A percentile compares a stretch with the other conserved stretches of the same genome.
Conservation (phyloP, 1,140 invertebrate genomes). For the Daktulosphaira vitifoliae region DNA sequence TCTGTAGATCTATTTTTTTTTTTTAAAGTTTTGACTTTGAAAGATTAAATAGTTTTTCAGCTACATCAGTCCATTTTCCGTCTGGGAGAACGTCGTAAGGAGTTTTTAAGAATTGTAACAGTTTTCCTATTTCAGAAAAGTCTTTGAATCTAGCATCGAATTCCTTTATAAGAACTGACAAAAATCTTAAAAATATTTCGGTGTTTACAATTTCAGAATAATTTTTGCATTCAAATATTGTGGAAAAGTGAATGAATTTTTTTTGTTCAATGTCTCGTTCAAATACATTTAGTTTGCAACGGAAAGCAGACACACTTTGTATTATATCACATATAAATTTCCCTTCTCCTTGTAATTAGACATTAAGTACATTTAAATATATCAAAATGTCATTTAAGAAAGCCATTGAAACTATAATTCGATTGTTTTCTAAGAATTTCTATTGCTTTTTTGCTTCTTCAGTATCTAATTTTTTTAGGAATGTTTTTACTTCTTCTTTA, state of each 20-base stretch:
- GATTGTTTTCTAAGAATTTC: neutral
- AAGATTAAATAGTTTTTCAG: neutral
- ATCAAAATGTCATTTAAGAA: too few relatives aligned
- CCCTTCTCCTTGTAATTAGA: too few relatives aligned
- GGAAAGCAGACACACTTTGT: constrained; percentile 1
- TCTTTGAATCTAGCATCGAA: neutral
- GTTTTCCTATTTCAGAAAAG: constrained; percentile 1
- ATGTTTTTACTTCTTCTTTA: constrained; percentile 39
- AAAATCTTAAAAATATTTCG: constrained; percentile 1
- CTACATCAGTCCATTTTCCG: neutral
- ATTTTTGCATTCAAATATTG: neutral
- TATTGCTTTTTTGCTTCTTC: neutral
- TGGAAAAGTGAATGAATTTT: neutral
- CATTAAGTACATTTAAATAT: too few relatives aligned
- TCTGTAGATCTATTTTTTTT: neutral
- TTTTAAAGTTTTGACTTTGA: constrained; percentile 4
- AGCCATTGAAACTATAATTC: too few relatives aligned
- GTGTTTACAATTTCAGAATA: neutral
- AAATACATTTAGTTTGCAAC: neutral
- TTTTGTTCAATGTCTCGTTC: neutral
- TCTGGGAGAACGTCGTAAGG: neutral
- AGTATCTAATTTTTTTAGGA: constrained; percentile 29
- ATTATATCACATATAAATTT: constrained; percentile 6
- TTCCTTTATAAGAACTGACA: neutral
- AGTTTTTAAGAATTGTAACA: constrained; percentile 3